Percentiles rank a stretch among this genome's conserved stretches.
These are phyloP conservation scores for Amphiura filiformis DNA, from an alignment of 35 echinoderm and acorn worm genomes.

Conservation along the genomic window DNA sequence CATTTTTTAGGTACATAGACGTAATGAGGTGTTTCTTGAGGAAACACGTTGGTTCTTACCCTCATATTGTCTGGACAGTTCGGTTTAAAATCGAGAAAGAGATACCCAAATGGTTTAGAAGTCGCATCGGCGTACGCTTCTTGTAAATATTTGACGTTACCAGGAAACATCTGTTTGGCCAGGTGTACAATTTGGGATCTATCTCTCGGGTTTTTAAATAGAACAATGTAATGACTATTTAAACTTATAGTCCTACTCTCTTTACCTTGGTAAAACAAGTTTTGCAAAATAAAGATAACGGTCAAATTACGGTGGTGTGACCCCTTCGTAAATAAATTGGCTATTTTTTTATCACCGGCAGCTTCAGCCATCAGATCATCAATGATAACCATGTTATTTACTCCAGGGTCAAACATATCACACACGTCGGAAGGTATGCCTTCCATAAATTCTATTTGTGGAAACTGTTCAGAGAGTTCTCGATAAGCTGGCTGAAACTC, in stretches of 20 bases:
- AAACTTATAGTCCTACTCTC: slow-evolving; percentile 66
- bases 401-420: slow-evolving; percentile 21
- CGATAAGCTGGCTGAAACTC: slow-evolving; percentile 46
- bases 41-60: slow-evolving; percentile 47
- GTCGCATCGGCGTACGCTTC: slow-evolving; percentile 47
- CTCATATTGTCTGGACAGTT: slow-evolving; percentile 28
- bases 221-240: slow-evolving; percentile 54
- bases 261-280: slow-evolving; percentile 58
- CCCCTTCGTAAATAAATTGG: slow-evolving; percentile 60
- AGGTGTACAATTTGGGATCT: slow-evolving; percentile 56
- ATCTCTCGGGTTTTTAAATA: slow-evolving; percentile 57
- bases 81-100: slow-evolving; percentile 73
- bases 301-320: slow-evolving; percentile 61
- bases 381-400: slow-evolving; percentile 53
- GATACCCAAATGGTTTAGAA: slow-evolving; percentile 43
- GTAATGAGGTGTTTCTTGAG: slow-evolving; percentile 26
- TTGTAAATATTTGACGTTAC: slow-evolving; percentile 23
- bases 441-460: slow-evolving; percentile 46
- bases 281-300: slow-evolving; percentile 58
- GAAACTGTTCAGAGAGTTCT: slow-evolving; percentile 10
- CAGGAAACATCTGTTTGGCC: slow-evolving; percentile 59
- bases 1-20: slow-evolving; percentile 7
- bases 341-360: slow-evolving; percentile 41
- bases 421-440: slow-evolving; percentile 36
- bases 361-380: slow-evolving; percentile 75